These are phyloP conservation scores for Agrenia bidenticulata DNA, from an alignment of 2,888 invertebrate genomes.

Conservation along the genomic window DNA sequence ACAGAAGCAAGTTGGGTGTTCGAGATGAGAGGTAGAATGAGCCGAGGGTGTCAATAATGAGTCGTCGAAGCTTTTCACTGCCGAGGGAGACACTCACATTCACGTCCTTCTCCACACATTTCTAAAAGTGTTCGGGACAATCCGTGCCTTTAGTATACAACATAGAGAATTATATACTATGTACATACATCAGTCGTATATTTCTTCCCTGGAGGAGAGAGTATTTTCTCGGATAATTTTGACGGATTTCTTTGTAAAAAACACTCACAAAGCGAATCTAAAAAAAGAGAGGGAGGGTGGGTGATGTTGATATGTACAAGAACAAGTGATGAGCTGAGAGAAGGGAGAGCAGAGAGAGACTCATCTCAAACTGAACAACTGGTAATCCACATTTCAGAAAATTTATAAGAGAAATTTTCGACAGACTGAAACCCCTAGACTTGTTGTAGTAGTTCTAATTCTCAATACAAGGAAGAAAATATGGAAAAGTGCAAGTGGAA, in stretches of 20 bases:
- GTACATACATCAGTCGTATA: too few relatives aligned
- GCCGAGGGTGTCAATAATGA: constrained; percentile 7
- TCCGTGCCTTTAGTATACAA: too few relatives aligned
- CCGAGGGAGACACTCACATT: too few relatives aligned
- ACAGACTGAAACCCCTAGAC: neutral
- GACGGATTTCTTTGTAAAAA: constrained; percentile 7
- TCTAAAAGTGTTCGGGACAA: too few relatives aligned
- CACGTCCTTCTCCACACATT: too few relatives aligned
- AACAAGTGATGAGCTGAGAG: neutral
- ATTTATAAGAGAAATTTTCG: neutral
- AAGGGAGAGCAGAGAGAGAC: neutral
- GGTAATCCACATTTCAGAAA: constrained; percentile 2
- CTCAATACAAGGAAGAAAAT: too few relatives aligned
- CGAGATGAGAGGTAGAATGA: too few relatives aligned
- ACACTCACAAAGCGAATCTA: neutral
- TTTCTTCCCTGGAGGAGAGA: constrained; percentile 4
- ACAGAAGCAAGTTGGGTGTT: too few relatives aligned
- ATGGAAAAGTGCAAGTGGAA: neutral
- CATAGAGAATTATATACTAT: too few relatives aligned
- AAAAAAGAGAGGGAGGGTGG: neutral
- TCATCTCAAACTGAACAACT: neutral
- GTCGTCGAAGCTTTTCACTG: neutral
- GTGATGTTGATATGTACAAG: neutral
- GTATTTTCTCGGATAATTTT: constrained; percentile 6
- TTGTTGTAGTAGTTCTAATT: too few relatives aligned